Evolutionary conservation across 2,888 invertebrate species (phyloP).

Genomic region (Anarsia innoxiella): DNA sequence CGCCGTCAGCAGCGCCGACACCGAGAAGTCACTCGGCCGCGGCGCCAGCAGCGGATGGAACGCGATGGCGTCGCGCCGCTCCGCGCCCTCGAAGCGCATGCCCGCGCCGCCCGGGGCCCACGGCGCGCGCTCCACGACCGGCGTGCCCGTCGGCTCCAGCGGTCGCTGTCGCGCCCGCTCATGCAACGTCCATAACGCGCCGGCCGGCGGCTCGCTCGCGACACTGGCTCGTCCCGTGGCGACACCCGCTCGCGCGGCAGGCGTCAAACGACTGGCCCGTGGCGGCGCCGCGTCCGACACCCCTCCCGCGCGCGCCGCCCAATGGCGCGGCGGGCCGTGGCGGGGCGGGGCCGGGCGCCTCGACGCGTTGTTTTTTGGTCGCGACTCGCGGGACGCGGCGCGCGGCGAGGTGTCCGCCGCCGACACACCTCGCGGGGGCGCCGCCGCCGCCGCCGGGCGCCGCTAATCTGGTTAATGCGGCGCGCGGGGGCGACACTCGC

Average conservation of each 20-base stretch:
- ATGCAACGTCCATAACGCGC: conserved; percentile 65
- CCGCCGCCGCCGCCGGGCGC: too few relatives aligned
- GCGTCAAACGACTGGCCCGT: conserved; percentile 71
- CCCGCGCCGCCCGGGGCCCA: conserved; percentile 74
- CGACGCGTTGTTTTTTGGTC: conserved; percentile 65
- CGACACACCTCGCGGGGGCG: conserved; percentile 46
- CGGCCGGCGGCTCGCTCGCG: conserved; percentile 49
- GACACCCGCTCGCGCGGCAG: conserved; percentile 70
- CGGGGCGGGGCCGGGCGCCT: conserved; percentile 53
- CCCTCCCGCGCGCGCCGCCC: conserved; percentile 58
- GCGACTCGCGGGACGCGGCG: too few relatives aligned
- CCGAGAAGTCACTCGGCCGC: conserved; percentile 94
- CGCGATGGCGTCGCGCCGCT: conserved; percentile 82
- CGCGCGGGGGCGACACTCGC: conserved; percentile 54
- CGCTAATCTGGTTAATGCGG: conserved; percentile 70
- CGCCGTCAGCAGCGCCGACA: conserved; percentile 91
- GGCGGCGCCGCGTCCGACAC: conserved; percentile 73
- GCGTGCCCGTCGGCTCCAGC: conserved; percentile 72
- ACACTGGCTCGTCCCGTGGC: conserved; percentile 47
- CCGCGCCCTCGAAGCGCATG: conserved; percentile 85
- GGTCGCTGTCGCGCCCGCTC: conserved; percentile 78
- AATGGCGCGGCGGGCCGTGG: conserved; percentile 61
- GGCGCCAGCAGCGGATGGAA: conserved; percentile 93
- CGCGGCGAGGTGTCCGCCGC: conserved; percentile 67
- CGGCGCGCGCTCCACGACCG: conserved; percentile 70